These are phyloP conservation scores for Chrysomela aeneicollis DNA, from an alignment of 2,888 invertebrate genomes.

Conservation along the genomic window DNA sequence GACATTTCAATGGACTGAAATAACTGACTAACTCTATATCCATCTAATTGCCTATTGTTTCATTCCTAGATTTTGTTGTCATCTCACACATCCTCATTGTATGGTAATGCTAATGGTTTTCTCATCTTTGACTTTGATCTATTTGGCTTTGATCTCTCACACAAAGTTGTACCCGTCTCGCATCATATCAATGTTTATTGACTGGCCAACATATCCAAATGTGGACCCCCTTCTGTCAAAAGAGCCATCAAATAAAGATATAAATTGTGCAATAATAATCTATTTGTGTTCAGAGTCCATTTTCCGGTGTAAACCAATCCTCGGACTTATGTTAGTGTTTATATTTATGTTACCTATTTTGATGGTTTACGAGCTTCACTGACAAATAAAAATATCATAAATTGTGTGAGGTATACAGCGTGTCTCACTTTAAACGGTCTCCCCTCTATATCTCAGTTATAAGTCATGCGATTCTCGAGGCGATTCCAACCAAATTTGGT, in stretches of 20 bases:
- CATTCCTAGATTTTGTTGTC: background rate
- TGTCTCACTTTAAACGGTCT: too few species aligned
- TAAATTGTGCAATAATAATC: background rate
- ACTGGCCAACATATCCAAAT: too few species aligned
- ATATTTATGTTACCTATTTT: constrained; percentile 1
- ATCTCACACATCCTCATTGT: background rate
- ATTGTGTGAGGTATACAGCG: background rate
- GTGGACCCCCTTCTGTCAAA: background rate
- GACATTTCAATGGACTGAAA: background rate
- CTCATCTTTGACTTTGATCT: background rate
- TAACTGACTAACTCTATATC: background rate
- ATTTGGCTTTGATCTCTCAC: too few species aligned
- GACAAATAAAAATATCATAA: background rate
- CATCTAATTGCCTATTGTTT: background rate
- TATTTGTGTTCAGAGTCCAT: background rate
- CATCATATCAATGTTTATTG: too few species aligned
- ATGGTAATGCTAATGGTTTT: background rate
- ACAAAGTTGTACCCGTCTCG: too few species aligned
- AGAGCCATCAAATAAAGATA: background rate
- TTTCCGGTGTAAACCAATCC: background rate
- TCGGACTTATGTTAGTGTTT: background rate
- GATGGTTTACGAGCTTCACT: background rate
- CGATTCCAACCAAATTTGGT: too few species aligned
- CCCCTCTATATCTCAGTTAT: too few species aligned
- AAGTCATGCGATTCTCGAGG: too few species aligned